Conservation (phyloP, 2,797 vertebrate species). For the Aythya fuligula region DNA sequence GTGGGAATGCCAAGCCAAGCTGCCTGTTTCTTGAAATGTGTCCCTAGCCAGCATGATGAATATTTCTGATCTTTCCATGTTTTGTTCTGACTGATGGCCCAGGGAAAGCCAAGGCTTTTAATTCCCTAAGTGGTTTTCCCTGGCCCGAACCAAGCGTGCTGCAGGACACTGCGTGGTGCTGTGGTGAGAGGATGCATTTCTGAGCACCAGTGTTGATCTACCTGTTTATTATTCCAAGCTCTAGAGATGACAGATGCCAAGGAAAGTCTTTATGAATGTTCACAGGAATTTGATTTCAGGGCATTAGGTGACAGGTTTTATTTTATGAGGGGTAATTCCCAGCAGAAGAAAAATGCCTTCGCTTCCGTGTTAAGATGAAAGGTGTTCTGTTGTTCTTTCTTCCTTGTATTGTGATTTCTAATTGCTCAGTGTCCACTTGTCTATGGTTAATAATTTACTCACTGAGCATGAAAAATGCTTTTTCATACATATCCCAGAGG, state of each 20-base stretch:
- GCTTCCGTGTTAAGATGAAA: constrained; percentile 79
- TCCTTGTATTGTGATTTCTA: constrained; percentile 40
- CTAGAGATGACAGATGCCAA: neutral
- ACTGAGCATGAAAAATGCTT: constrained; percentile 36
- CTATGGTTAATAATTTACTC: constrained; percentile 69
- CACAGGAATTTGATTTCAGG: constrained; percentile 13
- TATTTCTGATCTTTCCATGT: neutral
- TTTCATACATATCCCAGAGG: neutral
- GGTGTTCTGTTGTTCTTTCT: constrained; percentile 54
- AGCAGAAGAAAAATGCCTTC: constrained; percentile 1
- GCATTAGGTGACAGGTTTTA: neutral
- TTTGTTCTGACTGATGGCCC: neutral
- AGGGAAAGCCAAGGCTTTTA: neutral
- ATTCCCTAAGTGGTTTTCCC: neutral
- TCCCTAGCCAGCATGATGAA: neutral
- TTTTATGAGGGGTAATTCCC: constrained; percentile 78
- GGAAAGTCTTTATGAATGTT: neutral
- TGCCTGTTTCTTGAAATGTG: fast-evolving
- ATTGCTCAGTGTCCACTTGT: constrained; percentile 34
- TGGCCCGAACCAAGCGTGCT: fast-evolving
- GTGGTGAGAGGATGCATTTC: neutral
- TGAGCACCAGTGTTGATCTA: neutral
- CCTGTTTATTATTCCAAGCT: too few species aligned
- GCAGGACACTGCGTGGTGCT: fast-evolving
- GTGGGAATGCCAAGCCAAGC: neutral